Base-by-base conservation (phyloP, 2,113 vertebrate species). In the Channa maculata region DNA sequence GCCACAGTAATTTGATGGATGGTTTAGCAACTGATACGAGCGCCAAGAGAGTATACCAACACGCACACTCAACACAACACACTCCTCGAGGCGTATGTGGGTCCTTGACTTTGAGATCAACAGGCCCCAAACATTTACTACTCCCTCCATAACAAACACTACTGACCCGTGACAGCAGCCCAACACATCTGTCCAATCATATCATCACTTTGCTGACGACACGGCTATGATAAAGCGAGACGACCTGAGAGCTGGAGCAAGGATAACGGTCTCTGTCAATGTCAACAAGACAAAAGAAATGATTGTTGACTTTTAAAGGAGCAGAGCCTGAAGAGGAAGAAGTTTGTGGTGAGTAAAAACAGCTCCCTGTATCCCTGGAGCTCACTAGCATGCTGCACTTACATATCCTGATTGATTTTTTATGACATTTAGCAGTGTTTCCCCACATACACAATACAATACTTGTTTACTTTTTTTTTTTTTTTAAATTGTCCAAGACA, bases 1-100 rank as follows among this genome's bases (percentile, higher is more conserved):
- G 89, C 86, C 76, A 80, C 79, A 38, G 84, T 84, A 88, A 91
- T 92, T 87, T 92, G 91, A 92, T 90, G 84, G 91, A 91, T 91
- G 89, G 87, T 86, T 90, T 88, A 89, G 85, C 75, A 87, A 82
- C 65, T 75, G 79, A 82, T 88, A 84, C 36, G 54, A 53, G 76
- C 4, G 13, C 59, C 0, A 41, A 8, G 80, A 62, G 66, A 58
- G 48, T 46, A 9, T 73, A 24, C 15, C 14, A 24, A 62, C 71
- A 65, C 59, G n/a, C 57, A 69, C 55, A 52, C 65, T 51, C 44
- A 63, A 48, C 64, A 49, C 62, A 50, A 39, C 64, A 41, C 53
- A 24, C 61, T 51, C 74, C 46, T 60, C 59, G 2, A 6, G 0
- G 61, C 34, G 3, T 34, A 36, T 45, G 73, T 4, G 59, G 71